A percentile compares a stretch with the other conserved stretches of the same genome.
Evolutionary conservation across 2,113 vertebrate species (phyloP).

Genomic region (Alexandromys fortis): DNA sequence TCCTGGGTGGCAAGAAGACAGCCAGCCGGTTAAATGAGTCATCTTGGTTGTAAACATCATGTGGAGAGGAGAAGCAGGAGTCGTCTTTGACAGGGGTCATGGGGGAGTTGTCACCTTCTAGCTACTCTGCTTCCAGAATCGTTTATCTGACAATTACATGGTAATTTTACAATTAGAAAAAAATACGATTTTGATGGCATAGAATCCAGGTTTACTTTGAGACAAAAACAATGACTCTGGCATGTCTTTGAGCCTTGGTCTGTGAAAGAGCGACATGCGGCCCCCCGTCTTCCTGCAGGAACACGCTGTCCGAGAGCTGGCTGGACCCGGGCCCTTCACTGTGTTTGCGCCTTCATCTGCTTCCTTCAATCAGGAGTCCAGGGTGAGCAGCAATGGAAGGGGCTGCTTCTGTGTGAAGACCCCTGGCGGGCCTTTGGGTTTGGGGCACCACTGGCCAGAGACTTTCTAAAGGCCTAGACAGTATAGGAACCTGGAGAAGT

Average conservation of each 20-base stretch:
- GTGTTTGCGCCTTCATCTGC: slow-evolving; percentile 87
- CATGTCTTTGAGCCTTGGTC: not conserved
- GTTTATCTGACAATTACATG: not conserved
- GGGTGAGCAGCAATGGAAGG: slow-evolving; percentile 76
- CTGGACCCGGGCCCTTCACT: slow-evolving; percentile 91
- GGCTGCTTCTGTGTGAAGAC: not conserved
- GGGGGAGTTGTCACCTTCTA: not conserved
- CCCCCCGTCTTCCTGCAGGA: slow-evolving; percentile 81
- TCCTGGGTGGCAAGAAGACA: not conserved
- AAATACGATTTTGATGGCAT: not conserved
- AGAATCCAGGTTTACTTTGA: not conserved
- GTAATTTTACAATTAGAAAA: slow-evolving; percentile 21
- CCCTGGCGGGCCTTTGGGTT: not conserved
- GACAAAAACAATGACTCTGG: not conserved
- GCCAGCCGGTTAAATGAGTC: not conserved
- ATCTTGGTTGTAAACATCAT: not conserved
- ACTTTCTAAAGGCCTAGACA: not conserved
- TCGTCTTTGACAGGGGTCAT: not conserved
- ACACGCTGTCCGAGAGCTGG: slow-evolving; percentile 82
- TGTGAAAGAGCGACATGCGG: not conserved
- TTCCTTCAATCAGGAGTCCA: slow-evolving; percentile 70
- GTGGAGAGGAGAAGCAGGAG: not conserved
- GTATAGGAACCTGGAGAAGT: not conserved
- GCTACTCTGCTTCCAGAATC: not conserved
- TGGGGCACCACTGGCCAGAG: not conserved